Base-by-base conservation (phyloP, 2,888 invertebrate species). In the Drosophila nr. medialis region DNA sequence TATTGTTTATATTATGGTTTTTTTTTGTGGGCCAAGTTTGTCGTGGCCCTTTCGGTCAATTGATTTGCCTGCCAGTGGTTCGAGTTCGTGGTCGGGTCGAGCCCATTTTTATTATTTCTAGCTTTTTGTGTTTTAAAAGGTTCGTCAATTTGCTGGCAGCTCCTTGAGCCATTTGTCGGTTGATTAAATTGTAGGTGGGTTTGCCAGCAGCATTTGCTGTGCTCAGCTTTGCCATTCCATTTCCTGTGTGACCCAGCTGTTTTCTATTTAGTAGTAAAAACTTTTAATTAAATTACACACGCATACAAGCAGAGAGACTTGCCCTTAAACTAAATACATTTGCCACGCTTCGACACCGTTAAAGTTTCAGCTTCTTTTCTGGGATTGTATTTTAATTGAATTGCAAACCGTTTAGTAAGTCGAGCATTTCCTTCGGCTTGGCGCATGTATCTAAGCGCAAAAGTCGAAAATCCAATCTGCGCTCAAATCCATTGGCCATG, bases 231-330 rank as follows among this genome's bases (percentile, higher is more conserved):
- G 27, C 64, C 49, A 27, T 82, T 80, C 58, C 65, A 85, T 86
- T 85, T 85, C 90, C 90, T 85, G 68, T 61, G 56, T 64, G 53
- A 59, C 66, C 67, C 62, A 71, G 49, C 80, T 76, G 66, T 69
- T 77, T 75, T 78, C 71, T 64, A 78, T 68, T 72, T 67, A 64
- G 67, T 36, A 59, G 74, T 51, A 36, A 63, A 55, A 72, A 77
- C 55, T 86, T 88, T 83, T 88, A 80, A 88, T 88, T 90, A 88
- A 89, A 85, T 88, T 87, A 61, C 70, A 53, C 40, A 71, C 63
- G 70, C 42, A 53, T 11, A 48, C 21, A 62, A 30, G 49, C 6
- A 29, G 10, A 4, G 21, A 10, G 36, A 29, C 29, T 38, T 27
- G 59, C 34, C 13, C 15, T 4, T 24, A 40, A 56, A 11, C 21